These are phyloP conservation scores for Saturnia japonica DNA, from an alignment of 2,888 invertebrate genomes.

Conservation along the genomic window DNA sequence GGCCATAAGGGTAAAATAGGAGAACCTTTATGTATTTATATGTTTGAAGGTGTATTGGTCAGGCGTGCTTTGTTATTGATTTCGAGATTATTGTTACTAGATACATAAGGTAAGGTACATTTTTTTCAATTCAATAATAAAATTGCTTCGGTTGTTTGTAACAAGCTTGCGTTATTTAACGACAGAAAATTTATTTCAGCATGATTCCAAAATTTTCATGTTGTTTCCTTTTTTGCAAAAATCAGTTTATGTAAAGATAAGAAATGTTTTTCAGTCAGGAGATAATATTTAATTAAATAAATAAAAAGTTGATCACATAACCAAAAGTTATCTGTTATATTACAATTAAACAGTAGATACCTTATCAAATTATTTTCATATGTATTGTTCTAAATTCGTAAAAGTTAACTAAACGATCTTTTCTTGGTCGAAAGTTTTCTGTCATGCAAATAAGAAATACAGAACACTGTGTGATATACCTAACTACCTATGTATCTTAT, in stretches of 20 bases:
- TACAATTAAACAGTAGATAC: not conserved
- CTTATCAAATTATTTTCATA: not conserved
- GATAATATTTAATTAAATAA: too few relatives aligned
- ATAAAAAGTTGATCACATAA: too few relatives aligned
- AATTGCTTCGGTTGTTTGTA: not conserved
- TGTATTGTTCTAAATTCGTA: not conserved
- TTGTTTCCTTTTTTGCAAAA: not conserved
- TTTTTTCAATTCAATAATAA: not conserved
- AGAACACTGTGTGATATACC: not conserved
- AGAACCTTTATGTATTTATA: constrained; percentile 66
- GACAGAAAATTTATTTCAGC: not conserved
- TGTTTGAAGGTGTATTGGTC: constrained; percentile 73
- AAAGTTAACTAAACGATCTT: not conserved
- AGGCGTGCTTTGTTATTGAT: constrained; percentile 65
- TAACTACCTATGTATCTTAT: too few relatives aligned
- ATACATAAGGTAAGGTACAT: not conserved
- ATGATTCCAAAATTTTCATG: not conserved
- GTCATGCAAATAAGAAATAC: not conserved
- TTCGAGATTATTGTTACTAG: constrained; percentile 28
- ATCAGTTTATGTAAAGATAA: too few relatives aligned
- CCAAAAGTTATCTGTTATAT: too few relatives aligned
- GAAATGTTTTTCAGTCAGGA: too few relatives aligned
- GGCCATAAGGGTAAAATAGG: constrained; percentile 81
- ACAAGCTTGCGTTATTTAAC: not conserved
- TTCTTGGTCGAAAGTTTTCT: not conserved